A percentile compares a stretch with the other conserved stretches of the same genome.
Evolutionary conservation across 1,140 invertebrate species (phyloP).

Genomic region (Watersipora subatra): DNA sequence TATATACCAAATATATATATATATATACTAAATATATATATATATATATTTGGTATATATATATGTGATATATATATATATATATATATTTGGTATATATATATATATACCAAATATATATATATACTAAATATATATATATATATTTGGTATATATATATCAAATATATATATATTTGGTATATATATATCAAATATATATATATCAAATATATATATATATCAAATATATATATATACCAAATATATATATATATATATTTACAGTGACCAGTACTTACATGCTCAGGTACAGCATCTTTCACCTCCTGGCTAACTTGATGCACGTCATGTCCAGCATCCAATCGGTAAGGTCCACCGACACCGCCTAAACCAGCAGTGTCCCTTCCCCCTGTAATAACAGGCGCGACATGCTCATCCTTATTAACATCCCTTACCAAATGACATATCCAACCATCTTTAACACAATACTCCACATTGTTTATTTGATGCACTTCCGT

Average conservation of each 20-base stretch:
- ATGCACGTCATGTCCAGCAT: conserved; percentile 80
- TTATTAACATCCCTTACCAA: not conserved
- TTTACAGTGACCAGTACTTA: conserved; percentile 11
- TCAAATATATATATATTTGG: too few species aligned
- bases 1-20: too few species aligned
- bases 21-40: too few species aligned
- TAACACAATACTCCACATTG: too few species aligned
- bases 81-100: too few species aligned
- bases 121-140: too few species aligned
- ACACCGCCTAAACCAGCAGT: conserved; percentile 60
- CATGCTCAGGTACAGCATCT: conserved; percentile 70
- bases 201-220: not conserved
- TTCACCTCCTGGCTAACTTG: conserved; percentile 82
- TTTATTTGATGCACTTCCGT: too few species aligned
- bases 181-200: not conserved
- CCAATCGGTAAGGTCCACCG: conserved; percentile 48
- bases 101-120: too few species aligned
- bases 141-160: too few species aligned
- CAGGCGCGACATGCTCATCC: not conserved
- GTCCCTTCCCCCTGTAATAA: conserved; percentile 48
- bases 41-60: too few species aligned
- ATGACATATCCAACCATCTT: too few species aligned
- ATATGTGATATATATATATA: too few species aligned
- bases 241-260: not conserved
- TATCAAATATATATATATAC: not conserved